Evolutionary conservation across 2,113 vertebrate species (phyloP).

Genomic region (Oriolus oriolus): DNA sequence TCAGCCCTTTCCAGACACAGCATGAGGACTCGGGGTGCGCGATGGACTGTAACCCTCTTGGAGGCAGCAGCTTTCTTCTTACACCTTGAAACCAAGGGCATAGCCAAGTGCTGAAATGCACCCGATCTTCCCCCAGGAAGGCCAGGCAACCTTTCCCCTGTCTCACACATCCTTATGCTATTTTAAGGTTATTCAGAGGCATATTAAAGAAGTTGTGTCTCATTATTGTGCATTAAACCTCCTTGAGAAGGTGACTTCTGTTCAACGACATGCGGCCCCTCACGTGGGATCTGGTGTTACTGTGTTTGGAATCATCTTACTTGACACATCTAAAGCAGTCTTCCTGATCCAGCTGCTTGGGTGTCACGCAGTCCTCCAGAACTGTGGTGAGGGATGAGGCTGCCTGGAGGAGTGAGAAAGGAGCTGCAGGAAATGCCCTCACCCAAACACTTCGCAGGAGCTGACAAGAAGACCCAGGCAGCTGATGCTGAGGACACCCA

Average conservation of each 20-base stretch:
- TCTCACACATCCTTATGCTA: neutral
- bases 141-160: neutral
- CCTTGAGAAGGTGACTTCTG: neutral
- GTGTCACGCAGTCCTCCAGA: conserved; percentile 87
- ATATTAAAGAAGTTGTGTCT: neutral
- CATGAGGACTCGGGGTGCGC: neutral
- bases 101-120: neutral
- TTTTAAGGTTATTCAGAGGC: neutral
- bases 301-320: neutral
- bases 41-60: neutral
- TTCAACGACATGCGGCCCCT: neutral
- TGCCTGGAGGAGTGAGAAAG: neutral
- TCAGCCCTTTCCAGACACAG: neutral
- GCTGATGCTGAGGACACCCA: neutral
- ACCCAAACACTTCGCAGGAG: neutral
- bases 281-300: accelerated
- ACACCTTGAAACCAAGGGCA: neutral
- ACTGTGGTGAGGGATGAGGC: conserved; percentile 83
- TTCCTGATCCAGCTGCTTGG: conserved; percentile 82
- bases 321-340: neutral
- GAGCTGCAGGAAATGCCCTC: neutral
- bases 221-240: neutral
- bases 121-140: neutral
- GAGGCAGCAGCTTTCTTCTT: neutral
- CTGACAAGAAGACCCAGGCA: neutral